A percentile compares a stretch with the other conserved stretches of the same genome.
Evolutionary conservation across 2,888 invertebrate genomes (phyloP).

Genomic region (Aleiodes leptofemur): DNA sequence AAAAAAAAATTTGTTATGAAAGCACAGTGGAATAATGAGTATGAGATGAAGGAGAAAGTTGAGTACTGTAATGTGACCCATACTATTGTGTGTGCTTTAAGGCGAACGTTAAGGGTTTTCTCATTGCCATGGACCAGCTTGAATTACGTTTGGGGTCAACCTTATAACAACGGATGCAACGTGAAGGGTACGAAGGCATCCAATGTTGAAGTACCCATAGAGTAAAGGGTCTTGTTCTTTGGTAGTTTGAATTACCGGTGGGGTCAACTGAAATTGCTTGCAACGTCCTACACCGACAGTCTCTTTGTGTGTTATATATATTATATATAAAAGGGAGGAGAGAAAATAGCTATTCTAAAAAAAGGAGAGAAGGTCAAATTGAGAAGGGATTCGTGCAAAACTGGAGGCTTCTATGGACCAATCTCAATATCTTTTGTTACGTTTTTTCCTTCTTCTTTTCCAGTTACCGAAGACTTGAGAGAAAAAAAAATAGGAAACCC

Average conservation of each 20-base stretch:
- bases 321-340: background rate
- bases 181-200: conserved; percentile 24
- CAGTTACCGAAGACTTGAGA: conserved; percentile 35
- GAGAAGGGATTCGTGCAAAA: conserved; percentile 19
- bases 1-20: background rate
- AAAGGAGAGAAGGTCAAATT: conserved; percentile 19
- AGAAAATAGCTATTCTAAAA: conserved; percentile 36
- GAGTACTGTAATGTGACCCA: conserved; percentile 51
- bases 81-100: conserved; percentile 53
- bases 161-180: conserved; percentile 41
- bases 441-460: conserved; percentile 32
- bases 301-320: conserved; percentile 28
- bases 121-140: conserved; percentile 46
- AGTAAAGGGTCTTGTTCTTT: conserved; percentile 46
- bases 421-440: conserved; percentile 40
- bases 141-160: conserved; percentile 52
- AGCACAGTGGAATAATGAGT: conserved; percentile 21
- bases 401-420: conserved; percentile 36
- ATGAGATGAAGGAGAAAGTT: conserved; percentile 40
- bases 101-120: conserved; percentile 49
- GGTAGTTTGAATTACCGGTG: conserved; percentile 50
- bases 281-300: conserved; percentile 35
- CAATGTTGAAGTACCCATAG: conserved; percentile 39
- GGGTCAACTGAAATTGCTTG: conserved; percentile 54
- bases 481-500: conserved; percentile 21